phyloP scores from a whole-genome alignment of 2,113 vertebrate genomes.

The Caloenas nicobarica region DNA sequence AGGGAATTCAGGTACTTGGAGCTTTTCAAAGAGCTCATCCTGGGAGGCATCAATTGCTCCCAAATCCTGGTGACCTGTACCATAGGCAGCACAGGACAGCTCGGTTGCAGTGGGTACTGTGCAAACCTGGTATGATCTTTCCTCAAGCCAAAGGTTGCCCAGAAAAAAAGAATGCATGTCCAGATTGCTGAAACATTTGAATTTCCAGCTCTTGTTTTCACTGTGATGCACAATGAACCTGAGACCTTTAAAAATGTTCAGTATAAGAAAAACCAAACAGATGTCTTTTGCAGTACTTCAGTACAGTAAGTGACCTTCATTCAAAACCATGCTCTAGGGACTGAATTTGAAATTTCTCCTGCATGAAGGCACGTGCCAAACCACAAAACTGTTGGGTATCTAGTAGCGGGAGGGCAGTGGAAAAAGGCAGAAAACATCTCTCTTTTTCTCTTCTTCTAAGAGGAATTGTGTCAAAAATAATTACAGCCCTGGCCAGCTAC shows the following conservation, averaged over 20 bases:
- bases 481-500: background rate
- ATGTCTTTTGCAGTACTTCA: background rate
- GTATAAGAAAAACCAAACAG: background rate
- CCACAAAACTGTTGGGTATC: background rate
- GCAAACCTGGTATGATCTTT: background rate
- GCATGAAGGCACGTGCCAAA: background rate
- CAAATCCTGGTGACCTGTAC: background rate
- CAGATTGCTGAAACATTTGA: background rate
- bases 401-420: background rate
- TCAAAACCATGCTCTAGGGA: background rate
- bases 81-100: rapidly evolving
- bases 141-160: background rate
- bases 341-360: slow-evolving; percentile 10
- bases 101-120: background rate
- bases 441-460: background rate
- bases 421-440: background rate
- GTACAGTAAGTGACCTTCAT: background rate
- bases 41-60: background rate
- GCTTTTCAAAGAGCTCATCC: background rate
- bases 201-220: background rate
- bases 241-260: background rate
- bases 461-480: background rate
- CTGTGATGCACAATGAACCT: background rate
- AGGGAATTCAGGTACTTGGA: background rate
- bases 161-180: background rate